Percentiles rank a stretch among this genome's conserved stretches.
Evolutionary conservation across 2,113 vertebrate genomes (phyloP).

Genomic region (Eleginops maclovinus): DNA sequence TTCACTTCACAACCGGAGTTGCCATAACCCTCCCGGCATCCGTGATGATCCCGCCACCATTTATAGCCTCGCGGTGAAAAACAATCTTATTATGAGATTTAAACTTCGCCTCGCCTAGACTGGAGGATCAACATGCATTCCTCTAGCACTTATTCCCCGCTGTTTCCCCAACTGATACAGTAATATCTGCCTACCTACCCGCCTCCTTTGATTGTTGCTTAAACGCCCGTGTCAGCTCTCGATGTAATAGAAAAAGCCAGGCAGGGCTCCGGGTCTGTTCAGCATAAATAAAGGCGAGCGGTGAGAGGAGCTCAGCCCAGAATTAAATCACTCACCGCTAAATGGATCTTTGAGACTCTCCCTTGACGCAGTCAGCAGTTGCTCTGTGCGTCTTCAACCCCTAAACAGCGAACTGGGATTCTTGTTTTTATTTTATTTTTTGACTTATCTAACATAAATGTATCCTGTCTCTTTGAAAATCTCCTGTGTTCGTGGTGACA

Average conservation of each 20-base stretch:
- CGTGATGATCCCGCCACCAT: slow-evolving; percentile 76
- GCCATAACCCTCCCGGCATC: slow-evolving; percentile 60
- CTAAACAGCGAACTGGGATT: slow-evolving; percentile 79
- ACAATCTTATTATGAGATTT: slow-evolving; percentile 87
- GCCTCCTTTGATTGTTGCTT: slow-evolving; percentile 67
- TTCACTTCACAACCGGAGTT: slow-evolving; percentile 52
- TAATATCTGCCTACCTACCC: slow-evolving; percentile 34
- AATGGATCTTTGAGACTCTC: slow-evolving; percentile 81
- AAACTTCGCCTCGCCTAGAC: slow-evolving; percentile 81
- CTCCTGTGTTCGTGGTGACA: slow-evolving; percentile 74
- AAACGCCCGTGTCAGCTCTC: slow-evolving; percentile 79
- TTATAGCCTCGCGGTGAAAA: slow-evolving; percentile 78
- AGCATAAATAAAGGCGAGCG: slow-evolving; percentile 74
- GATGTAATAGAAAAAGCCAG: slow-evolving; percentile 67
- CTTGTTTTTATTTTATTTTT: slow-evolving; percentile 36
- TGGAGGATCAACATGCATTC: slow-evolving; percentile 79
- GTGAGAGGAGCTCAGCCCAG: slow-evolving; percentile 75
- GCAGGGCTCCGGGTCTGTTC: slow-evolving; percentile 71
- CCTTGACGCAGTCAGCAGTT: slow-evolving; percentile 89
- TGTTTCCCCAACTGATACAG: slow-evolving; percentile 60
- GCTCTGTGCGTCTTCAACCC: slow-evolving; percentile 79
- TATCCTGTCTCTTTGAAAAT: slow-evolving; percentile 63
- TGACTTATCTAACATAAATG: slow-evolving; percentile 48
- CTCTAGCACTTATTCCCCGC: slow-evolving; percentile 59
- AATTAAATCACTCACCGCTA: slow-evolving; percentile 81